Percentiles rank a stretch among this genome's conserved stretches.
Conservation (phyloP, 2,113 vertebrate species). For the Corynorhinus townsendii region DNA sequence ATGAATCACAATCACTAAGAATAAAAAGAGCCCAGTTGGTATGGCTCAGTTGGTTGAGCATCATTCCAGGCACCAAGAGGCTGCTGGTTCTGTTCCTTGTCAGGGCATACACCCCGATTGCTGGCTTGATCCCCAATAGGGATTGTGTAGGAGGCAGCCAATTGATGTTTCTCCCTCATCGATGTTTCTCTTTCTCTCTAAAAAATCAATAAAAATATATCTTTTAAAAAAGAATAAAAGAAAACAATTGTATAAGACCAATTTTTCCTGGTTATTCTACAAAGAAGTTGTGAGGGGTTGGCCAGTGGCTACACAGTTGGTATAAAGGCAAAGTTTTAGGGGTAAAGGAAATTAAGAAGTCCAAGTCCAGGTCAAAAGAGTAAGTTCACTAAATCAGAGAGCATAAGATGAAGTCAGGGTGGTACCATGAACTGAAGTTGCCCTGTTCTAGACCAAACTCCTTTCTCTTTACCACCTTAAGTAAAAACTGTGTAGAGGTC, state of each 20-base stretch:
- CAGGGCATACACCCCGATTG: neutral
- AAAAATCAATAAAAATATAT: neutral
- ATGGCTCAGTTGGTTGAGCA: neutral
- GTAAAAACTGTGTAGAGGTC: neutral
- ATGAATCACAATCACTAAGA: neutral
- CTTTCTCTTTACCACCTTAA: neutral
- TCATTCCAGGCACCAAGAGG: neutral
- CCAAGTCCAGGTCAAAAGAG: neutral
- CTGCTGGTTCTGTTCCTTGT: neutral
- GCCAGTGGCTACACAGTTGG: neutral
- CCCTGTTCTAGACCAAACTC: neutral
- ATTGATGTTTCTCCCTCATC: neutral
- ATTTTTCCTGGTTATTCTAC: neutral
- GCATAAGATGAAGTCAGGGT: neutral
- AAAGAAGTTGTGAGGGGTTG: neutral
- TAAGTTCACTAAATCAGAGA: neutral
- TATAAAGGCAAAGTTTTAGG: neutral
- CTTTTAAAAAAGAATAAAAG: neutral
- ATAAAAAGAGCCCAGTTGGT: neutral
- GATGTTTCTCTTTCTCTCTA: too few relatives aligned
- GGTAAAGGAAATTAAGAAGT: neutral
- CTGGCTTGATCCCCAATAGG: neutral
- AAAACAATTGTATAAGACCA: neutral
- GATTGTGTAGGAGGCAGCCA: neutral
- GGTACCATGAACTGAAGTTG: neutral